These are phyloP conservation scores for Vulpes vulpes DNA, from an alignment of 2,113 vertebrate genomes.

Conservation along the genomic window DNA sequence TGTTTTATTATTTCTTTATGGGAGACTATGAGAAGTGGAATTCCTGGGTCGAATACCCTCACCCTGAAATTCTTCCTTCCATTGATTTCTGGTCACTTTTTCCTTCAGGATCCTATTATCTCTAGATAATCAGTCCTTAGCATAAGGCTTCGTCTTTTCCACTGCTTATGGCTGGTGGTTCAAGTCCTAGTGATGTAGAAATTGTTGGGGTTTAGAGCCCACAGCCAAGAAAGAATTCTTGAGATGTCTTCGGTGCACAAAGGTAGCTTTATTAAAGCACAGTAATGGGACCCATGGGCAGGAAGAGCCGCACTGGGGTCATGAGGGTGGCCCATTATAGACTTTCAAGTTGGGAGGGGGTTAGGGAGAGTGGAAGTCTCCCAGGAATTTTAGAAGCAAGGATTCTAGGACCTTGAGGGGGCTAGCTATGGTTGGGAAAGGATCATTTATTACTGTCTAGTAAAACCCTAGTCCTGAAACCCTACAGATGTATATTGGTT, in stretches of 20 bases:
- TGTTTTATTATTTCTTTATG: slow-evolving; percentile 1
- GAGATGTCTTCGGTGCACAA: not conserved
- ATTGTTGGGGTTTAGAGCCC: not conserved
- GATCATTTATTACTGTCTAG: not conserved
- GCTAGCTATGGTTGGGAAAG: not conserved
- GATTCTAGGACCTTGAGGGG: not conserved
- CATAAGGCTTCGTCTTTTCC: not conserved
- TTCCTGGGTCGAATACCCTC: not conserved
- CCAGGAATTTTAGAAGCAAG: not conserved
- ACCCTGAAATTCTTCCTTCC: not conserved
- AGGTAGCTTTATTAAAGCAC: not conserved
- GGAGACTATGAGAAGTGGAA: not conserved
- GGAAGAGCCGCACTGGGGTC: not conserved
- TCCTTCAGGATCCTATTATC: not conserved
- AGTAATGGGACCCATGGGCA: too few relatives aligned
- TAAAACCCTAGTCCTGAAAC: not conserved
- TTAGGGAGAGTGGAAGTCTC: not conserved
- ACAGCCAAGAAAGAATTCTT: not conserved
- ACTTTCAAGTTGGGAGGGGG: not conserved
- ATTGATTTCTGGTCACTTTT: not conserved
- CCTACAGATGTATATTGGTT: not conserved
- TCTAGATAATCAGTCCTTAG: not conserved
- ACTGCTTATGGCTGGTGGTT: not conserved
- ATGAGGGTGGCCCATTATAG: not conserved
- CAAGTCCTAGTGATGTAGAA: not conserved